Evolutionary conservation across 2,888 invertebrate species (phyloP), one percentile per base, ranked within the genome.

Genomic region (Pheosia tremula): DNA sequence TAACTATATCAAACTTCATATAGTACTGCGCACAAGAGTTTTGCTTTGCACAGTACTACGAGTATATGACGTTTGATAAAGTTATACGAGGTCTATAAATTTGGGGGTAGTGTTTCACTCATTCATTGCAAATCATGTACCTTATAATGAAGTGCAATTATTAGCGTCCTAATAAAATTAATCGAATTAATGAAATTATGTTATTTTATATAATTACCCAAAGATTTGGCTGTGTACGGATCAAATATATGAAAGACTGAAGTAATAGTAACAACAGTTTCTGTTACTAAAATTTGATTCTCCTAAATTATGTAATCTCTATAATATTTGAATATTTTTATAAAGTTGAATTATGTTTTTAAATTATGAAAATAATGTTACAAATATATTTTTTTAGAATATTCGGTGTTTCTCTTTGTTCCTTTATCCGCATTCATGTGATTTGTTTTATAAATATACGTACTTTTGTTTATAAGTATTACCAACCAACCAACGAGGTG

Each of bases 181-280:
- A 63, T 68, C 60, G 62, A 65, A 24, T 24, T 24, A 24, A 63
- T 70, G 58, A 70, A 67, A 66, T 64, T 72, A 50, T 62, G 61
- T 66, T 55, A 53, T 37, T 50, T 50, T n/a, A 24, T 50, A 7
- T 50, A n/a, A 80, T 24, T 24, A 82, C 81, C 88, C 91, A 91
- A 91, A 91, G 90, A 87, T 88, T 89, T 85, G 91, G 91, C 91
- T 91, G 92, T 92, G 90, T 83, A 74, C 68, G 69, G 71, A 74
- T 80, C 74, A 72, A 80, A 78, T 76, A 79, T 79, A 75, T 77
- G 78, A 80, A 89, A 89, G 90, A 90, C 90, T 89, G 89, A 87
- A 75, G 74, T 76, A 76, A 79, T 77, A 78, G 74, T 79, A 74
- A 69, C 77, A 81, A 79, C 80, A 79, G 80, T 81, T 86, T 81